Conservation (phyloP, 2,113 vertebrate species). For the Rhombomys opimus region DNA sequence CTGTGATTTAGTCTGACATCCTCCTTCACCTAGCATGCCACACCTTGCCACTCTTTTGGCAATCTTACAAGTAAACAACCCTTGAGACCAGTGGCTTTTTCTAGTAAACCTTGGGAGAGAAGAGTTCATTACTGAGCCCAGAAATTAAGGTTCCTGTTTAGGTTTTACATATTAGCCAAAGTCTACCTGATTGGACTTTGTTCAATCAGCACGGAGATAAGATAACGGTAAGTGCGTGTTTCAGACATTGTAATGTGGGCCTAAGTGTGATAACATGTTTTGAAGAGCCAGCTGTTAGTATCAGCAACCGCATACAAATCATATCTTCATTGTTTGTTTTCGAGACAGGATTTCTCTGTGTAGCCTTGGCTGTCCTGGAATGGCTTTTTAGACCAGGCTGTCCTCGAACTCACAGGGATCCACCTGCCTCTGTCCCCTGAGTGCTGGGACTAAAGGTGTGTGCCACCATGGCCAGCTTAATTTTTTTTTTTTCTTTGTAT, state of each 20-base stretch:
- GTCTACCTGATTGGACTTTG: conserved; percentile 30
- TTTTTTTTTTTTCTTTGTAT: too few relatives aligned
- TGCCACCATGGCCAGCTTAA: too few relatives aligned
- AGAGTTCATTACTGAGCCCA: not conserved
- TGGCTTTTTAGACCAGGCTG: too few relatives aligned
- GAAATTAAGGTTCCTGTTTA: conserved; percentile 42
- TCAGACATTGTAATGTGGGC: not conserved
- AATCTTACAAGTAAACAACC: not conserved
- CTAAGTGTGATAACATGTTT: conserved; percentile 9
- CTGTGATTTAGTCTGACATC: conserved; percentile 11
- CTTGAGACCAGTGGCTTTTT: conserved; percentile 40
- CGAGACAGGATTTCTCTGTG: too few relatives aligned
- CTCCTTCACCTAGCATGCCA: not conserved
- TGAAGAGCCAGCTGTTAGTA: not conserved
- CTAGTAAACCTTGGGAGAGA: not conserved
- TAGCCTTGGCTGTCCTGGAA: too few relatives aligned
- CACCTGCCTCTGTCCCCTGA: too few relatives aligned
- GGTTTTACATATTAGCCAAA: conserved; percentile 22
- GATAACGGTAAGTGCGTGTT: not conserved
- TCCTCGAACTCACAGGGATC: too few relatives aligned
- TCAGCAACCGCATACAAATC: not conserved
- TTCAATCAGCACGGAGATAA: conserved; percentile 52
- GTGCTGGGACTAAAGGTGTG: too few relatives aligned
- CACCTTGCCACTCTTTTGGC: not conserved
- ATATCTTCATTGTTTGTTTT: not conserved